phyloP scores from a whole-genome alignment of 2,888 invertebrate genomes.

The Mesorhabditis belari region DNA sequence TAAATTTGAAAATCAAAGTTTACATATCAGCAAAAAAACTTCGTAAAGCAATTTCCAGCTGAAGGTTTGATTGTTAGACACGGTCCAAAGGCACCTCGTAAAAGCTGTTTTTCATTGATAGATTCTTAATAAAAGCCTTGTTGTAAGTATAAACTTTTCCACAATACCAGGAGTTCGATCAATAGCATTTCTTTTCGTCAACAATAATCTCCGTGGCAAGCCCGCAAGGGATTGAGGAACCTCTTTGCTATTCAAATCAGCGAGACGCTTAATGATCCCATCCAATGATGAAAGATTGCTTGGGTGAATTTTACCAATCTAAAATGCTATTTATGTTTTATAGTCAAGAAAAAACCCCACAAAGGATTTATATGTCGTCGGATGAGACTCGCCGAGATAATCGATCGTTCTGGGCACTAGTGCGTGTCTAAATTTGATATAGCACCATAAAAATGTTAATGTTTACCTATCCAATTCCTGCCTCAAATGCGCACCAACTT shows the following conservation, averaged over 20 bases:
- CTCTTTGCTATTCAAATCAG: constrained; percentile 3
- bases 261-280: constrained; percentile 7
- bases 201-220: constrained; percentile 1
- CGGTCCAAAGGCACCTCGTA: neutral
- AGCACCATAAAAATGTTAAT: neutral
- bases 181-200: neutral
- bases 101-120: neutral
- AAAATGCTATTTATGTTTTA: too few relatives aligned
- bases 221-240: constrained; percentile 13
- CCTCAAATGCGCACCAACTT: neutral
- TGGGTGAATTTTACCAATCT: too few relatives aligned
- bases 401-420: too few relatives aligned
- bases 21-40: neutral
- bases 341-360: too few relatives aligned
- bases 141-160: neutral
- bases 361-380: too few relatives aligned
- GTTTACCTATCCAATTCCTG: neutral
- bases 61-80: neutral
- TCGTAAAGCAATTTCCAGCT: neutral
- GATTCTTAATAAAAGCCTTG: neutral
- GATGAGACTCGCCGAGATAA: too few relatives aligned
- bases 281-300: too few relatives aligned
- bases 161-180: constrained; percentile 1
- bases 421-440: too few relatives aligned
- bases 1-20: constrained; percentile 2